Conservation (phyloP, 2,797 vertebrate genomes). For the Okamejei kenojei region DNA sequence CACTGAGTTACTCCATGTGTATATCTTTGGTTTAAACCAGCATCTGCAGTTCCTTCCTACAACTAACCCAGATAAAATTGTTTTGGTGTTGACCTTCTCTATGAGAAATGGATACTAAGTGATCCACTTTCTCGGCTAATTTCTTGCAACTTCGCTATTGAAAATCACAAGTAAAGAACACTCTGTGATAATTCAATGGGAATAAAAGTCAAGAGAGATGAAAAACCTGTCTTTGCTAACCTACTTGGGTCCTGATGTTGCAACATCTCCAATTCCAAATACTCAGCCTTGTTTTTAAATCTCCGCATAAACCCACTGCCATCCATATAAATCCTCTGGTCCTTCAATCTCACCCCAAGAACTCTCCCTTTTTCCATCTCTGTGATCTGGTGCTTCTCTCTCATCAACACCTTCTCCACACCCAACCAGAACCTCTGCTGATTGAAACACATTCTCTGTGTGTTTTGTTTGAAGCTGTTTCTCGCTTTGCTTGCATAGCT, state of each 20-base stretch:
- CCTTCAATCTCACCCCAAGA: not conserved
- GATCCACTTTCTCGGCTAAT: not conserved
- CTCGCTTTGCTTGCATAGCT: not conserved
- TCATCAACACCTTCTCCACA: not conserved
- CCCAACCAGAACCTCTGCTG: not conserved
- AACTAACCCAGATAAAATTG: too few relatives aligned
- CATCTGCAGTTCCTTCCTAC: too few relatives aligned
- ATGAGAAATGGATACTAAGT: too few relatives aligned
- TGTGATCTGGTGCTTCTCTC: not conserved
- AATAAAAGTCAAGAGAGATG: not conserved
- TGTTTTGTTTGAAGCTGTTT: too few relatives aligned
- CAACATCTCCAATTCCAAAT: not conserved
- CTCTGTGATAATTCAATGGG: not conserved
- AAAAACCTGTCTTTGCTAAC: not conserved
- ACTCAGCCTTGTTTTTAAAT: not conserved
- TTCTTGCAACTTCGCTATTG: not conserved
- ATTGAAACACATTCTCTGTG: not conserved
- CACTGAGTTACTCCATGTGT: too few relatives aligned
- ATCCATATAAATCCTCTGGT: not conserved
- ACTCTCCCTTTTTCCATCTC: not conserved
- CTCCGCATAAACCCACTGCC: not conserved
- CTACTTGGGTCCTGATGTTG: not conserved
- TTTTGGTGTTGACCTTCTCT: too few relatives aligned
- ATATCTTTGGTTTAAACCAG: too few relatives aligned
- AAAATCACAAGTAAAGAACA: not conserved